Evolutionary conservation across 2,113 vertebrate species (phyloP).

Genomic region (Herpetotheres cachinnans): DNA sequence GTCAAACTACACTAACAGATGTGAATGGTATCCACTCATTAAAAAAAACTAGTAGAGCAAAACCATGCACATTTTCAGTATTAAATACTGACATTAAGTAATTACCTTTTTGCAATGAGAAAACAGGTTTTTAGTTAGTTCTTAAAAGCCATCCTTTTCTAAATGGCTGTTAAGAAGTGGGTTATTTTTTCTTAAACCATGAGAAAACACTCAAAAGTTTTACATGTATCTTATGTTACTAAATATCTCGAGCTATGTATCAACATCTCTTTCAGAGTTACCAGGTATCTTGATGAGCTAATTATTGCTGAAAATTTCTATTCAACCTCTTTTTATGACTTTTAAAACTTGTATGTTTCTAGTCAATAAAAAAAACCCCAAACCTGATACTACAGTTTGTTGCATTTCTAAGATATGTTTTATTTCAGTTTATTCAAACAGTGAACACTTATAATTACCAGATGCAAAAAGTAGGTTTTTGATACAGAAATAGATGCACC

Average conservation of each 20-base stretch:
- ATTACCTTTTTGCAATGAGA: neutral
- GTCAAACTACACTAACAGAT: neutral
- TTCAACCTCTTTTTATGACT: neutral
- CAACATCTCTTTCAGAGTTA: neutral
- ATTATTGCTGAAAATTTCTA: neutral
- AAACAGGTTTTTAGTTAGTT: neutral
- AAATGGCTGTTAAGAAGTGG: neutral
- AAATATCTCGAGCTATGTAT: neutral
- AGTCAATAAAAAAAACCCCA: neutral
- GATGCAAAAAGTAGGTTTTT: neutral
- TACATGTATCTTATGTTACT: neutral
- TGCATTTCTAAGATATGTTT: neutral
- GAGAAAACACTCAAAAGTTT: neutral
- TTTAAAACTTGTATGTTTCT: neutral
- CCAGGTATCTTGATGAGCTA: neutral
- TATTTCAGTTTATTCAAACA: conserved; percentile 24
- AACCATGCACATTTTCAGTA: neutral
- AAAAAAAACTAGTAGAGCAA: neutral
- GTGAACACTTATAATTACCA: neutral
- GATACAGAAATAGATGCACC: neutral
- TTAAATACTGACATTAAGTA: neutral
- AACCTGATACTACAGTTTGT: neutral
- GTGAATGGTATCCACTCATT: neutral
- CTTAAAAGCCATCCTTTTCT: neutral
- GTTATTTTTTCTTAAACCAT: neutral